These are phyloP conservation scores for Phocoena phocoena DNA, from an alignment of 2,113 vertebrate species.

Conservation along the genomic window DNA sequence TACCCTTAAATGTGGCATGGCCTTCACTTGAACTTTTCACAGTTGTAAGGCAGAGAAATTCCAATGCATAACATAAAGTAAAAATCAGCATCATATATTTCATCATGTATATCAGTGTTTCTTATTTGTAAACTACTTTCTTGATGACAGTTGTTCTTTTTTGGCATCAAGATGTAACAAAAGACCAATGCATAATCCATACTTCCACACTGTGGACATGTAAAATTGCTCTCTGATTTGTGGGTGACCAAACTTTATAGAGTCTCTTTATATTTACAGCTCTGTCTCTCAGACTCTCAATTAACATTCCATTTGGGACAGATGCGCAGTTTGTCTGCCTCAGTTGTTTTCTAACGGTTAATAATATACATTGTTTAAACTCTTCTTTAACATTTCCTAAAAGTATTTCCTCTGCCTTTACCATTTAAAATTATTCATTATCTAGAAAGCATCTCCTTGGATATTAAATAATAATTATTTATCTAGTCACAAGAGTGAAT, in stretches of 20 bases:
- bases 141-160: neutral
- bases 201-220: neutral
- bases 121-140: slow-evolving; percentile 6
- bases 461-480: slow-evolving; percentile 24
- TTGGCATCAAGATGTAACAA: slow-evolving; percentile 14
- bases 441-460: neutral
- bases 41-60: neutral
- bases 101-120: neutral
- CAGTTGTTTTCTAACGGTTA: slow-evolving; percentile 36
- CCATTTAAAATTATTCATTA: neutral
- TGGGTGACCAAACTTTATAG: neutral
- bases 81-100: neutral
- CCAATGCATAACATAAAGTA: neutral
- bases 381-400: neutral
- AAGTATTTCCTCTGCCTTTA: slow-evolving; percentile 1
- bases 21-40: neutral
- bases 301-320: neutral
- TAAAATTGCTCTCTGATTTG: slow-evolving; percentile 47
- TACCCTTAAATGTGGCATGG: neutral
- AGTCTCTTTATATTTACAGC: slow-evolving; percentile 37
- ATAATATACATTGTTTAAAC: slow-evolving; percentile 32
- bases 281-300: neutral
- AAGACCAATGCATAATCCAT: neutral
- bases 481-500: neutral
- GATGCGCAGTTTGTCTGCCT: neutral